A percentile compares a stretch with the other conserved stretches of the same genome.
phyloP scores from a whole-genome alignment of 2,888 invertebrate species.

The Philonicus albiceps region DNA sequence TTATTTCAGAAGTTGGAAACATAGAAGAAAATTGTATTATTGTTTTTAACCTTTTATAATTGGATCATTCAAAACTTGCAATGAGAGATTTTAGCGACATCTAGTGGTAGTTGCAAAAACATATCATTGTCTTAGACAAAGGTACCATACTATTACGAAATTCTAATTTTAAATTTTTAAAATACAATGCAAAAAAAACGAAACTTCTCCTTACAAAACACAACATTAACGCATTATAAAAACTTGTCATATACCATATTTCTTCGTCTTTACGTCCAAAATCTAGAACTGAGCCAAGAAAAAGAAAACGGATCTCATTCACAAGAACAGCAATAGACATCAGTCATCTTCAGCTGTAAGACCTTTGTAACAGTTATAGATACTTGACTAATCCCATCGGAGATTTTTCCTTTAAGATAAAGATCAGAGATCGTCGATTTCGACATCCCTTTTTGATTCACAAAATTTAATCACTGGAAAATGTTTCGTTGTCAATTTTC shows the following conservation, averaged over 20 bases:
- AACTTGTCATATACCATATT: neutral
- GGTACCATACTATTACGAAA: too few relatives aligned
- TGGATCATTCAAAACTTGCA: neutral
- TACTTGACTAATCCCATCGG: constrained; percentile 32
- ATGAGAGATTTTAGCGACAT: too few relatives aligned
- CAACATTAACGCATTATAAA: neutral
- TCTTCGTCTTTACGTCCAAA: neutral
- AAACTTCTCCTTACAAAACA: neutral
- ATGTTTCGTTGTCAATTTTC: constrained; percentile 17
- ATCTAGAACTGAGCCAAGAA: neutral
- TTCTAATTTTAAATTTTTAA: too few relatives aligned
- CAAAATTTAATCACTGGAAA: constrained; percentile 24
- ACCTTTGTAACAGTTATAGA: neutral
- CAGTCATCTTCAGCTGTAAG: neutral
- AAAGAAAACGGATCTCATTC: neutral
- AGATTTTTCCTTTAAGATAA: constrained; percentile 21
- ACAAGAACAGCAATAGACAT: neutral
- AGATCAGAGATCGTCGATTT: neutral
- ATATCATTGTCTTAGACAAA: too few relatives aligned
- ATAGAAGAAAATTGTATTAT: neutral
- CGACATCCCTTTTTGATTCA: constrained; percentile 7
- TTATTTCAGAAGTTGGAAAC: neutral
- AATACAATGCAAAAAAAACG: too few relatives aligned
- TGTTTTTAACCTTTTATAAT: neutral
- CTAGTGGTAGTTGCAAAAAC: too few relatives aligned